Evolutionary conservation across 2,888 invertebrate species (phyloP).

Genomic region (Protophormia terraenovae): DNA sequence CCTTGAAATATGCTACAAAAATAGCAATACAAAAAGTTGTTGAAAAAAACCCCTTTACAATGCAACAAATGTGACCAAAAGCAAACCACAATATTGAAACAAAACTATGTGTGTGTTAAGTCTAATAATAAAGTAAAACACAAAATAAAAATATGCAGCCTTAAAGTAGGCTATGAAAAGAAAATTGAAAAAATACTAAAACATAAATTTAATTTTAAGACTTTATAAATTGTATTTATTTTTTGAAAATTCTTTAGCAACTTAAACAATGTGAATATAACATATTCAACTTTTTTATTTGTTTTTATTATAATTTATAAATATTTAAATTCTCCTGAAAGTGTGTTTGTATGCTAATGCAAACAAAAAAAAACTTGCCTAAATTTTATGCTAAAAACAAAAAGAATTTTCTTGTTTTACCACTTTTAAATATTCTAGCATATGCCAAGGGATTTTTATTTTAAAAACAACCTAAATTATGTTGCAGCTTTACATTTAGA

Average conservation of each 20-base stretch:
- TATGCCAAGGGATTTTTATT: conserved; percentile 17
- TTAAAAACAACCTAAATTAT: conserved; percentile 3
- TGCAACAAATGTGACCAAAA: conserved; percentile 49
- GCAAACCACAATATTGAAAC: conserved; percentile 25
- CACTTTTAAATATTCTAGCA: conserved; percentile 21
- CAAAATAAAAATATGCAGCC: neutral
- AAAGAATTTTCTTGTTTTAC: conserved; percentile 6
- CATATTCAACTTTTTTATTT: neutral
- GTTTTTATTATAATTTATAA: no score
- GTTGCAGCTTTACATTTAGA: neutral
- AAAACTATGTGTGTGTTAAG: neutral
- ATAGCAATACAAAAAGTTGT: neutral
- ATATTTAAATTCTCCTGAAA: conserved; percentile 36
- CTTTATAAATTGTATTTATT: neutral
- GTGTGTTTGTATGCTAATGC: conserved; percentile 17
- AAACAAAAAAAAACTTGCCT: neutral
- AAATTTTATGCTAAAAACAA: conserved; percentile 1
- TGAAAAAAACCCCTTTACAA: neutral
- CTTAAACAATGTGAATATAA: no score
- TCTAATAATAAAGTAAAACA: neutral
- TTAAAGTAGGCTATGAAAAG: conserved; percentile 38
- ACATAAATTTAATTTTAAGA: neutral
- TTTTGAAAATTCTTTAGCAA: no score
- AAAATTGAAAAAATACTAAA: neutral
- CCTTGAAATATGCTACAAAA: conserved; percentile 53